Conservation (phyloP, 2,888 invertebrate genomes). For the Bellardia pandia region DNA sequence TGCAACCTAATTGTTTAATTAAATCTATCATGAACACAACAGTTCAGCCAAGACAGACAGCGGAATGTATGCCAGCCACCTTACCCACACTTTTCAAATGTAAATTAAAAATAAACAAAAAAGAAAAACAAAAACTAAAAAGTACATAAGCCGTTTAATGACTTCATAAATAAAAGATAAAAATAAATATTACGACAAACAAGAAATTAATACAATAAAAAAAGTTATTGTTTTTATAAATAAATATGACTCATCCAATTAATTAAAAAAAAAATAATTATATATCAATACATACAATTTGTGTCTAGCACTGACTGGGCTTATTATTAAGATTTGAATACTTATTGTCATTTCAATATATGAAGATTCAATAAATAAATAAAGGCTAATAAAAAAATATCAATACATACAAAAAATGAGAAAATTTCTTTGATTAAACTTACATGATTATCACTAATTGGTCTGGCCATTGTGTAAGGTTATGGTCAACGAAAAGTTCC, state of each 20-base stretch:
- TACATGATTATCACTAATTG: slow-evolving; percentile 68
- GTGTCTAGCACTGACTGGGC: too few relatives aligned
- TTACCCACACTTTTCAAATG: not conserved
- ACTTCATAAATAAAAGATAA: slow-evolving; percentile 53
- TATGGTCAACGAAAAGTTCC: slow-evolving; percentile 52
- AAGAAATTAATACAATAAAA: slow-evolving; percentile 19
- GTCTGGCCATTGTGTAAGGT: slow-evolving; percentile 70
- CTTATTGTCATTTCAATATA: too few relatives aligned
- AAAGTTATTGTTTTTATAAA: not conserved
- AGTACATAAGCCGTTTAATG: slow-evolving; percentile 5
- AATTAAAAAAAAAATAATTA: slow-evolving; percentile 10
- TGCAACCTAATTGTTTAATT: slow-evolving; percentile 27
- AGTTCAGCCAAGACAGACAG: not conserved
- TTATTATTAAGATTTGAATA: too few relatives aligned
- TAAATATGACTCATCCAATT: slow-evolving; percentile 28
- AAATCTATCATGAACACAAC: slow-evolving; percentile 31
- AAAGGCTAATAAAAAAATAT: too few relatives aligned
- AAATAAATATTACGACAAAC: slow-evolving; percentile 61
- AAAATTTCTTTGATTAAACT: slow-evolving; percentile 49
- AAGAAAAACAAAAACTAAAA: slow-evolving; percentile 4
- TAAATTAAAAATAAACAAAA: slow-evolving; percentile 14
- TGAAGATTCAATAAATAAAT: too few relatives aligned
- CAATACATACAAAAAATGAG: not conserved
- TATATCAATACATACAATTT: too few relatives aligned
- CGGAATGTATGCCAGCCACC: slow-evolving; percentile 8